Percentiles rank a stretch among this genome's conserved stretches.
Evolutionary conservation across 2,113 vertebrate species (phyloP).

Genomic region (Condylura cristata): DNA sequence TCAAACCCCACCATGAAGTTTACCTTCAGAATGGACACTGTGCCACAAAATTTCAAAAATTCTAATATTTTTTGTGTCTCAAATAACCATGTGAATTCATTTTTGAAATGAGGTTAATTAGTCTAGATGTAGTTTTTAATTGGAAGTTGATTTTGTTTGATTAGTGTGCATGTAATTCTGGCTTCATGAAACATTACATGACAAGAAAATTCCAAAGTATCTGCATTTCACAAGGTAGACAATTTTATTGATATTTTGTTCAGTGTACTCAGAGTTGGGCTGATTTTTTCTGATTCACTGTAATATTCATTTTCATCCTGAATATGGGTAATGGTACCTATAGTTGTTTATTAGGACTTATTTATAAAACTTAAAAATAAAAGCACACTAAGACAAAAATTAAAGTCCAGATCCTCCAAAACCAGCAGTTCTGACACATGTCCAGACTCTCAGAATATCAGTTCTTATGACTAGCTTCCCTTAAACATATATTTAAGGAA

Average conservation of each 20-base stretch:
- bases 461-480: not conserved
- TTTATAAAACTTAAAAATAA: not conserved
- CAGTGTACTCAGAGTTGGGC: not conserved
- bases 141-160: not conserved
- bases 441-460: not conserved
- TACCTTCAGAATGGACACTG: not conserved
- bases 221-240: not conserved
- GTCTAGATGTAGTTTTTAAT: not conserved
- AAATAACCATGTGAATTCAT: not conserved
- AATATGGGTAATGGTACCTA: not conserved
- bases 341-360: not conserved
- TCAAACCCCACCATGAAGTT: not conserved
- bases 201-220: not conserved
- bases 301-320: not conserved
- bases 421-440: not conserved
- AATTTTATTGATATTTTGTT: not conserved
- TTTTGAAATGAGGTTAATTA: not conserved
- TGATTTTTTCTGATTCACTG: not conserved
- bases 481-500: not conserved
- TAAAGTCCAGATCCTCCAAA: not conserved
- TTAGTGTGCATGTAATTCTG: not conserved
- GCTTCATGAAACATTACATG: not conserved
- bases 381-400: not conserved
- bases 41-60: not conserved
- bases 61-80: not conserved